Evolutionary conservation across 2,888 invertebrate species (phyloP).

Genomic region (Caenorhabditis imperialis): DNA sequence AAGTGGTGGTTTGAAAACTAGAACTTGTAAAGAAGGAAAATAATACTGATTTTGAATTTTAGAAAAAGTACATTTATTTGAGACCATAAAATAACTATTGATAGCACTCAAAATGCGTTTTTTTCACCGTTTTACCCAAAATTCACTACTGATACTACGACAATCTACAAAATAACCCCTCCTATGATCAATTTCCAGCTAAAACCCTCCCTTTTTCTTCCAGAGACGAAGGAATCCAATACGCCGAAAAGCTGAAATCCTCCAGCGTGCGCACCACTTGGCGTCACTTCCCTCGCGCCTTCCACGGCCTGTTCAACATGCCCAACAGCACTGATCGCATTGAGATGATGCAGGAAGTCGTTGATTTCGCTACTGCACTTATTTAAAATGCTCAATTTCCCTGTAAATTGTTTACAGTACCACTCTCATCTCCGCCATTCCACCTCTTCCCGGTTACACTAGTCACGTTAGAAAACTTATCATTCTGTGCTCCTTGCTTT

Average conservation of each 20-base stretch:
- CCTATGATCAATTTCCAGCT: no score
- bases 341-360: conserved; percentile 69
- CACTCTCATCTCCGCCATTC: background rate
- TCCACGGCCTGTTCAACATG: conserved; percentile 76
- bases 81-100: no score
- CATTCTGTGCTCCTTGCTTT: background rate
- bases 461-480: conserved; percentile 27
- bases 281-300: conserved; percentile 62
- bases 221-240: conserved; percentile 75
- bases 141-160: no score
- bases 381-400: background rate
- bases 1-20: no score
- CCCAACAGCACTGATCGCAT: conserved; percentile 63
- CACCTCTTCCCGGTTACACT: background rate
- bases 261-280: conserved; percentile 61
- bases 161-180: no score
- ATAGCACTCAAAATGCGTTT: no score
- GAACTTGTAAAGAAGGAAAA: no score
- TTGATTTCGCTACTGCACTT: conserved; percentile 31
- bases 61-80: no score
- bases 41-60: no score
- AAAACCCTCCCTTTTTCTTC: no score
- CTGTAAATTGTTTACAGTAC: conserved; percentile 2
- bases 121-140: no score
- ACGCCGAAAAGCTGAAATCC: conserved; percentile 63